phyloP scores from a whole-genome alignment of 2,888 invertebrate genomes.

The Tanytarsus gracilentus region DNA sequence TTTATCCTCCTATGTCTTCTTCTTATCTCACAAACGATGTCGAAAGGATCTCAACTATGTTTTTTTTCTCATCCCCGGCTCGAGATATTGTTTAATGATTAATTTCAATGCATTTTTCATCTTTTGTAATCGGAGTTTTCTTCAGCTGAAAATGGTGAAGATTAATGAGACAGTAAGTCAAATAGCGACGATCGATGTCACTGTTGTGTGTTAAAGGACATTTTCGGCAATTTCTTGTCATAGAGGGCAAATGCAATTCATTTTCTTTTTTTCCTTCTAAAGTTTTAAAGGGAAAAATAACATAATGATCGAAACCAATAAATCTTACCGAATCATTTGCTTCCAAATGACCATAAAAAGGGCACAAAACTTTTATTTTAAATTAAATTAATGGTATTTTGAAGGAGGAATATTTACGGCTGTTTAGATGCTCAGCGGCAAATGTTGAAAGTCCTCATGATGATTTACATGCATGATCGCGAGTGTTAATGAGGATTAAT shows the following conservation, averaged over 20 bases:
- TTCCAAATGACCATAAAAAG: conserved; percentile 21
- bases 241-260: background rate
- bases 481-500: too few relatives aligned
- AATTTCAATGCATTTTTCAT: conserved; percentile 24
- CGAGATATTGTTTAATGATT: conserved; percentile 21
- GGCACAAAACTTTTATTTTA: conserved; percentile 19
- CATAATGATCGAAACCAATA: conserved; percentile 9
- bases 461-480: too few relatives aligned
- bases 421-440: too few relatives aligned
- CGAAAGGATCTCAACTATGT: background rate
- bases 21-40: conserved; percentile 3
- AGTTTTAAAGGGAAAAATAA: too few relatives aligned
- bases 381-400: conserved; percentile 25
- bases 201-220: background rate
- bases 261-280: background rate
- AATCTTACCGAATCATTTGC: conserved; percentile 25
- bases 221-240: conserved; percentile 2
- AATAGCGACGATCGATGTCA: background rate
- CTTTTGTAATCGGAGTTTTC: conserved; percentile 10
- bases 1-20: background rate
- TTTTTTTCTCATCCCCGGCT: background rate
- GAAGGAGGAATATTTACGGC: too few relatives aligned
- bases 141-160: conserved; percentile 5
- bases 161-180: conserved; percentile 12
- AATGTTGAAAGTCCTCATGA: too few relatives aligned